Percentiles rank a stretch among this genome's conserved stretches.
These are phyloP conservation scores for Caenorhabditis drosophilae DNA, from an alignment of 2,888 invertebrate genomes.

Conservation along the genomic window DNA sequence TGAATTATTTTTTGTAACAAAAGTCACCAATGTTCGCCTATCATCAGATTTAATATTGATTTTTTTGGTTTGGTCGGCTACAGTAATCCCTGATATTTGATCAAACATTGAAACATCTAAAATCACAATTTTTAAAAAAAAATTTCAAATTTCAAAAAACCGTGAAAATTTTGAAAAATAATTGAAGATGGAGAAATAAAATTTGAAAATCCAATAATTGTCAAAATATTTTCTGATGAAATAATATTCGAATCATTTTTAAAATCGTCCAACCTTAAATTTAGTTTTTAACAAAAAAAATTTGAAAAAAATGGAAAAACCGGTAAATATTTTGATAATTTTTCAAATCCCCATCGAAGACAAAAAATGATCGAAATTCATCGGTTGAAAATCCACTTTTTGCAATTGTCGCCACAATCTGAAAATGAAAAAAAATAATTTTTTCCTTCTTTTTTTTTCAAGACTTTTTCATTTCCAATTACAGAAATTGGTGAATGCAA, in stretches of 20 bases:
- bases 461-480: background rate
- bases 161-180: too few relatives aligned
- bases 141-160: too few relatives aligned
- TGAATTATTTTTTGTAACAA: conserved; percentile 6
- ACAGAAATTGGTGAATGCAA: background rate
- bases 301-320: too few relatives aligned
- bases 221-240: conserved; percentile 11
- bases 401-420: conserved; percentile 19
- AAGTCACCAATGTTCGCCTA: conserved; percentile 8
- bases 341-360: conserved; percentile 14
- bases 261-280: conserved; percentile 6
- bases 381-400: conserved; percentile 8
- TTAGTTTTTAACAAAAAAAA: too few relatives aligned
- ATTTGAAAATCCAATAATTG: conserved; percentile 14
- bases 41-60: conserved; percentile 1
- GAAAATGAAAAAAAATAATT: background rate
- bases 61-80: background rate
- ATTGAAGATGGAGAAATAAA: conserved; percentile 4
- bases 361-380: conserved; percentile 14
- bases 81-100: conserved; percentile 10
- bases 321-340: background rate
- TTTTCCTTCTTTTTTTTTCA: too few relatives aligned
- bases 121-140: background rate
- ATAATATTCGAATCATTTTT: conserved; percentile 1
- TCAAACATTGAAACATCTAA: conserved; percentile 6